phyloP scores from a whole-genome alignment of 1,140 invertebrate genomes.

The Drosophila quadrilineata region DNA sequence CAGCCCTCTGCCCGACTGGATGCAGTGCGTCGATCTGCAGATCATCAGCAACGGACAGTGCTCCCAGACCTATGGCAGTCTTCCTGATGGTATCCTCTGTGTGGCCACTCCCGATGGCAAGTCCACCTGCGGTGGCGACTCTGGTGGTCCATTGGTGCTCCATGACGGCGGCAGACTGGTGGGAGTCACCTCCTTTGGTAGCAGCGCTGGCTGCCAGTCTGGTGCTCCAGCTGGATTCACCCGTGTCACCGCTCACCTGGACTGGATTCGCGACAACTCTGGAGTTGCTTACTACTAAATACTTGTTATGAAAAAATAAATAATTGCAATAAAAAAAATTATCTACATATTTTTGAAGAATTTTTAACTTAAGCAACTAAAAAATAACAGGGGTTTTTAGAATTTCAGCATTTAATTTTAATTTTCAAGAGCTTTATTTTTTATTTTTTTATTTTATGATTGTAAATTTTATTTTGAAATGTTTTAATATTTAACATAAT shows the following conservation, averaged over 20 bases:
- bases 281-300: slow-evolving; percentile 48
- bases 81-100: slow-evolving; percentile 24
- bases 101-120: slow-evolving; percentile 37
- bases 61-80: slow-evolving; percentile 51
- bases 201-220: slow-evolving; percentile 50
- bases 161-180: slow-evolving; percentile 76
- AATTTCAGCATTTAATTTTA: no score
- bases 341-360: no score
- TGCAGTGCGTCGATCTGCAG: slow-evolving; percentile 50
- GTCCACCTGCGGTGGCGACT: slow-evolving; percentile 82
- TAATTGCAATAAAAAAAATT: no score
- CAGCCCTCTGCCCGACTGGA: slow-evolving; percentile 22
- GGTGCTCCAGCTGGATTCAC: slow-evolving; percentile 82
- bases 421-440: no score
- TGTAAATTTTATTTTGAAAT: no score
- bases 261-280: slow-evolving; percentile 82
- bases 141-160: slow-evolving; percentile 83
- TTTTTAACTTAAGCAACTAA: no score
- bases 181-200: slow-evolving; percentile 79
- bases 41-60: slow-evolving; percentile 31
- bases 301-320: not conserved
- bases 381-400: no score
- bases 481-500: no score
- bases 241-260: slow-evolving; percentile 82
- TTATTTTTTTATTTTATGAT: no score